These are phyloP conservation scores for Drosophila pseudoananassae DNA, from an alignment of 1,140 invertebrate genomes.

Conservation along the genomic window DNA sequence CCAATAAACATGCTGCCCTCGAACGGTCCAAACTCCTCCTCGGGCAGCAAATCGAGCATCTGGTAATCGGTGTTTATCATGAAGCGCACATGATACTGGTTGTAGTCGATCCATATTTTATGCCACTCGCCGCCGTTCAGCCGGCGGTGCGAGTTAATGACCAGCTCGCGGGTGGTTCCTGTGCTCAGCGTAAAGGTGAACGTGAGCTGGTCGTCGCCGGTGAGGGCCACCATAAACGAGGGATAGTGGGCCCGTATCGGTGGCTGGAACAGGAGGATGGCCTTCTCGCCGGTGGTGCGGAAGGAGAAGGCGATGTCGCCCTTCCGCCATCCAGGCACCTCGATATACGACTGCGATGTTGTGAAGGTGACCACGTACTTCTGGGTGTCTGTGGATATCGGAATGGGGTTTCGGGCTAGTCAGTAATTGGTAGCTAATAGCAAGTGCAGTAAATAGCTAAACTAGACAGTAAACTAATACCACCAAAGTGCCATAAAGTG, in stretches of 20 bases:
- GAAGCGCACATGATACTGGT: conserved; percentile 96
- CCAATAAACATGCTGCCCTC: conserved; percentile 97
- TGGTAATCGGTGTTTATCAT: conserved; percentile 95
- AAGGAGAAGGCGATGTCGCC: conserved; percentile 97
- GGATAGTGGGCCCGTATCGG: conserved; percentile 94
- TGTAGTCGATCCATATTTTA: conserved; percentile 97
- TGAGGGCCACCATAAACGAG: conserved; percentile 94
- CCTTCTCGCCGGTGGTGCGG: conserved; percentile 94
- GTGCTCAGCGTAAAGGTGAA: conserved; percentile 96
- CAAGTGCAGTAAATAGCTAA: conserved; percentile 7
- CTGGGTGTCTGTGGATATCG: conserved; percentile 92
- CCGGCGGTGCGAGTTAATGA: conserved; percentile 91
- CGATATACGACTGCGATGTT: conserved; percentile 95
- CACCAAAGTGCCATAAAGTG: background rate
- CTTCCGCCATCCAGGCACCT: conserved; percentile 95
- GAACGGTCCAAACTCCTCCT: conserved; percentile 95
- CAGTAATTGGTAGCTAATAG: conserved; percentile 18
- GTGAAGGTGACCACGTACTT: conserved; percentile 97
- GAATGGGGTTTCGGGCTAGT: background rate
- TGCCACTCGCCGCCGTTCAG: conserved; percentile 97
- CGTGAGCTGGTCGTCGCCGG: conserved; percentile 92
- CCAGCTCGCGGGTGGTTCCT: conserved; percentile 90
- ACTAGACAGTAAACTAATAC: background rate
- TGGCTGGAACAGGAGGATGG: conserved; percentile 95
- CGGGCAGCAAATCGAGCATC: conserved; percentile 93